These are phyloP conservation scores for Pelobates fuscus DNA, from an alignment of 2,113 vertebrate species.

Conservation along the genomic window DNA sequence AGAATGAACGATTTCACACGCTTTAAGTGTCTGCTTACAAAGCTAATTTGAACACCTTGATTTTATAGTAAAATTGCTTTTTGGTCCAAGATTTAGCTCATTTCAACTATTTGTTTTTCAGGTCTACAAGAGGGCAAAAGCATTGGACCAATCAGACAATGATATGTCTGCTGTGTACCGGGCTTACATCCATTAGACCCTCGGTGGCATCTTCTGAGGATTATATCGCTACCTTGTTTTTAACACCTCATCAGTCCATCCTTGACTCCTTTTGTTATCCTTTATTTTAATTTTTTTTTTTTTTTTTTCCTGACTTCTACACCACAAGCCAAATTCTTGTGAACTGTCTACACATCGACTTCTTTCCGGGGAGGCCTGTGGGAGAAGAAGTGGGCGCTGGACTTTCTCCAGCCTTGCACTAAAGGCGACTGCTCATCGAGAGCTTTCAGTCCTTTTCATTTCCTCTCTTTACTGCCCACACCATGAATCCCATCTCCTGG, in stretches of 20 bases:
- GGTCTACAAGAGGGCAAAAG: conserved; percentile 98
- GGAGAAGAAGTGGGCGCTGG: conserved; percentile 57
- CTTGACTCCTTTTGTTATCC: conserved; percentile 48
- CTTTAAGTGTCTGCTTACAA: too few species aligned
- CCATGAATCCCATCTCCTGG: neutral
- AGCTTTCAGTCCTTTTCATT: neutral
- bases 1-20: too few species aligned
- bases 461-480: neutral
- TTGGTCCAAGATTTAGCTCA: too few species aligned
- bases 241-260: conserved; percentile 76
- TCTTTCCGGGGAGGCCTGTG: conserved; percentile 21
- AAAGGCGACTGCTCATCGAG: conserved; percentile 57
- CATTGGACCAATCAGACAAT: conserved; percentile 98
- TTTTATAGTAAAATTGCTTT: too few species aligned
- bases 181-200: conserved; percentile 94
- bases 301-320: neutral
- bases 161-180: conserved; percentile 98
- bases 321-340: neutral
- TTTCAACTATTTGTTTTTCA: conserved; percentile 66
- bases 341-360: conserved; percentile 17
- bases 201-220: conserved; percentile 61
- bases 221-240: conserved; percentile 71
- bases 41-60: too few species aligned
- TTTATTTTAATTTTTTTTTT: neutral
- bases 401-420: conserved; percentile 56